Evolutionary conservation across 1,140 invertebrate species (phyloP).

Genomic region (Caenorhabditis elegans): DNA sequence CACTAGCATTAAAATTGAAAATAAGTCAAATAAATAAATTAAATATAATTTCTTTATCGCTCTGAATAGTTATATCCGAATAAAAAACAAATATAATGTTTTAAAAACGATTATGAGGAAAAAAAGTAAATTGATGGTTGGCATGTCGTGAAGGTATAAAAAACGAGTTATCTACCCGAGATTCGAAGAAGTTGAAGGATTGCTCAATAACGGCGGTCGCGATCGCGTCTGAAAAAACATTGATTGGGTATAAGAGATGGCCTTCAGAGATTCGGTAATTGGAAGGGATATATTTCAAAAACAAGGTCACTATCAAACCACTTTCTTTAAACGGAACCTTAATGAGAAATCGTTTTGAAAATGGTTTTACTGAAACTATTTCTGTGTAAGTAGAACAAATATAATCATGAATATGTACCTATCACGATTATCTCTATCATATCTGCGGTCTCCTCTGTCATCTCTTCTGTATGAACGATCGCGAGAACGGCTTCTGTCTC

Average conservation of each 20-base stretch:
- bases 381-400: background rate
- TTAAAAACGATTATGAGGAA: background rate
- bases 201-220: conserved; percentile 30
- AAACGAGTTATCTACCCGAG: background rate
- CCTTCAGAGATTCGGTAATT: no score
- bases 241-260: background rate
- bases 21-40: background rate
- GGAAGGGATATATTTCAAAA: background rate
- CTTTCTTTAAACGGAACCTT: no score
- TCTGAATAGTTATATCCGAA: background rate
- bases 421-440: background rate
- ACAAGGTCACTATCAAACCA: background rate
- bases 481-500: conserved; percentile 37
- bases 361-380: no score
- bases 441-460: background rate
- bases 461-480: conserved; percentile 28
- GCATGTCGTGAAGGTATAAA: background rate
- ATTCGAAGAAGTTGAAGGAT: background rate
- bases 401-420: background rate
- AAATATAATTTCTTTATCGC: background rate
- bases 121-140: background rate
- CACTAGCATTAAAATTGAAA: no score
- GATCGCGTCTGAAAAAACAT: conserved; percentile 32
- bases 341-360: no score
- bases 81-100: background rate